Conservation (phyloP, 2,797 vertebrate genomes). For the Clamator glandarius region DNA sequence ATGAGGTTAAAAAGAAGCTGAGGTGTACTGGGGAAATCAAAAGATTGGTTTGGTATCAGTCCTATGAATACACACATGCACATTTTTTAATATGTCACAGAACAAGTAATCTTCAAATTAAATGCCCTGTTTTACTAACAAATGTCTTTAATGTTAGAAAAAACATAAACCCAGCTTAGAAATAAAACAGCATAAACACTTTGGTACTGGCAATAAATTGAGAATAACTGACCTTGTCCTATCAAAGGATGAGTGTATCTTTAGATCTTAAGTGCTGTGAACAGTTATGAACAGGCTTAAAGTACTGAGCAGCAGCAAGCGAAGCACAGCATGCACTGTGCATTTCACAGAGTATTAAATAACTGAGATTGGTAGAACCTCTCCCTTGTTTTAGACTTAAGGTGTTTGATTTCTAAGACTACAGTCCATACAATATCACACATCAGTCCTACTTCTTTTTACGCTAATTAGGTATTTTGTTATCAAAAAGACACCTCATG, state of each 20-base stretch:
- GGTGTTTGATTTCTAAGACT: conserved; percentile 39
- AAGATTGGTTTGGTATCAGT: background rate
- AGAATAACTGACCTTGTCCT: conserved; percentile 76
- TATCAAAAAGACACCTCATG: conserved; percentile 42
- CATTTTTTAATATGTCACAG: conserved; percentile 39
- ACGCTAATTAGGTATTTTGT: conserved; percentile 44
- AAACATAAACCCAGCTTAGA: conserved; percentile 60
- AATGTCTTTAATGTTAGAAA: conserved; percentile 54
- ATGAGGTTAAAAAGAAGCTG: conserved; percentile 12
- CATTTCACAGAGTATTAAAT: conserved; percentile 53
- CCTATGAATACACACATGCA: background rate
- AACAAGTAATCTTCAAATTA: conserved; percentile 56
- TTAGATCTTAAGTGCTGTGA: conserved; percentile 67
- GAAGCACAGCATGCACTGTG: conserved; percentile 20
- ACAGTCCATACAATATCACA: conserved; percentile 44
- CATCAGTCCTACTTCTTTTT: background rate
- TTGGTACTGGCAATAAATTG: conserved; percentile 63
- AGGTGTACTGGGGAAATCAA: background rate
- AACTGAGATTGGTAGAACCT: background rate
- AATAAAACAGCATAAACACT: conserved; percentile 73
- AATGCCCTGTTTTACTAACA: conserved; percentile 48
- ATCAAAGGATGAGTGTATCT: conserved; percentile 73
- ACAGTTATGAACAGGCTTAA: conserved; percentile 55
- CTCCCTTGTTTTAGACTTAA: background rate
- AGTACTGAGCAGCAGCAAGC: conserved; percentile 45